Conservation (phyloP, 2,888 invertebrate species). For the Cephus rjabovi region DNA sequence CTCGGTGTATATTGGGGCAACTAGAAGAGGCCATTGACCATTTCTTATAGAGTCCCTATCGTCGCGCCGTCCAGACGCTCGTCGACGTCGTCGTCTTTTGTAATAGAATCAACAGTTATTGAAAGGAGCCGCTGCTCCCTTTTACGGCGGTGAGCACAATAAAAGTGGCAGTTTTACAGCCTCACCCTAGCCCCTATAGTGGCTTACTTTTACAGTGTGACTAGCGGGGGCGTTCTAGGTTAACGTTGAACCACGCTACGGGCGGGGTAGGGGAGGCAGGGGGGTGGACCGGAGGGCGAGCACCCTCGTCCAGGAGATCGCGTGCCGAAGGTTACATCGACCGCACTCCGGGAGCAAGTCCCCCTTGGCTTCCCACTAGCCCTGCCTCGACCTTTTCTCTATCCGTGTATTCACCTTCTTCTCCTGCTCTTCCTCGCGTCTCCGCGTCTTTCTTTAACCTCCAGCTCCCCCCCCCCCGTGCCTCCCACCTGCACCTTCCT, state of each 20-base stretch:
- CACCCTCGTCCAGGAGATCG: constrained; percentile 40
- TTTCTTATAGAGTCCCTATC: neutral
- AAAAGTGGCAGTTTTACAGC: constrained; percentile 46
- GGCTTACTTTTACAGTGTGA: constrained; percentile 33
- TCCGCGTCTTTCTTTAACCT: constrained; percentile 12
- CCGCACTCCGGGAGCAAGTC: constrained; percentile 25
- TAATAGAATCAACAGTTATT: constrained; percentile 28
- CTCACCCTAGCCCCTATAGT: constrained; percentile 30
- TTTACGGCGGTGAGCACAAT: constrained; percentile 31
- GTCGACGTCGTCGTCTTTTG: neutral
- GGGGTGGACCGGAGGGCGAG: neutral
- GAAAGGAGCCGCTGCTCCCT: constrained; percentile 19
- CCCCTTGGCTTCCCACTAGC: constrained; percentile 15
- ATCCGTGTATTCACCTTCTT: neutral
- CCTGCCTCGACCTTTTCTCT: constrained; percentile 15
- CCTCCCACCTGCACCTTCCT: constrained; percentile 15
- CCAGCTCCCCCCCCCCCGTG: neutral
- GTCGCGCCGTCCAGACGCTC: neutral
- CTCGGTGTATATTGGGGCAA: too few relatives aligned
- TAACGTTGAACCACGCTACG: neutral
- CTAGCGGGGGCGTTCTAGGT: constrained; percentile 8
- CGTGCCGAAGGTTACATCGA: constrained; percentile 61
- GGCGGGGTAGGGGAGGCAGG: too few relatives aligned
- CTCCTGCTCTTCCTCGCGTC: constrained; percentile 2
- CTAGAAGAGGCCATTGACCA: neutral